Base-by-base conservation (phyloP, 2,113 vertebrate species). In the Dasyornis broadbenti region DNA sequence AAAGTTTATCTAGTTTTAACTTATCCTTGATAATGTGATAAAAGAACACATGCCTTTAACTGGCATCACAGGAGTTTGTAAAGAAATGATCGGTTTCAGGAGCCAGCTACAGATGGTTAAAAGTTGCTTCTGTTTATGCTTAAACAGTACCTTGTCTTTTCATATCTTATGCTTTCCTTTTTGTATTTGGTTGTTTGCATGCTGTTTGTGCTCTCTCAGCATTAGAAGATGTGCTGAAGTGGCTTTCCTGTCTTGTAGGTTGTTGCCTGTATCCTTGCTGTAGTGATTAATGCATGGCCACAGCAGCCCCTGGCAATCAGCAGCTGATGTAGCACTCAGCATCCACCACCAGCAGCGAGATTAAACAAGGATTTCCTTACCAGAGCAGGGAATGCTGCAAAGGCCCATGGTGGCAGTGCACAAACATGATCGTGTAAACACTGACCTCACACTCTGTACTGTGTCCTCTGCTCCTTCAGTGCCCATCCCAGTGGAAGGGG, bases 371-470 rank as follows among this genome's bases (percentile, higher is more conserved):
- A 4, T 7, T 11, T 15, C 9, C 37, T 53, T 52, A 4, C 35
- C 64, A 30, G 86, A 35, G 63, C 47, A 66, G 68, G 37, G 33
- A 11, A 1, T 61, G 27, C 65, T 59, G 68, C 39, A 40, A n/a
- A 44, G 50, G 27, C 18, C 18, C 40, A 33, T 69, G 63, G 37
- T 63, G 52, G 30, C 57, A 47, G 31, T 19, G 52, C 39, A 14
- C 47, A 63, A 12, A 37, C 30, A 5, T 6, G 8, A 60, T 22
- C 27, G 5, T 6, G 8, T 2, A 20, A 72, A 17, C 57, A 7
- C 0, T 15, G 53, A 1, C 35, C 61, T 17, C 3, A 0, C 0
- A 0, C 30, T 11, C 23, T 53, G 78, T 15, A n/a, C 56, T 37
- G 16, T 5, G 1, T 37, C 60, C 42, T 78, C 28, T 35, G 6